Base-by-base conservation (phyloP, 37 sponge, comb jelly and placozoan species). In the Halisarca cf. caerulea region DNA sequence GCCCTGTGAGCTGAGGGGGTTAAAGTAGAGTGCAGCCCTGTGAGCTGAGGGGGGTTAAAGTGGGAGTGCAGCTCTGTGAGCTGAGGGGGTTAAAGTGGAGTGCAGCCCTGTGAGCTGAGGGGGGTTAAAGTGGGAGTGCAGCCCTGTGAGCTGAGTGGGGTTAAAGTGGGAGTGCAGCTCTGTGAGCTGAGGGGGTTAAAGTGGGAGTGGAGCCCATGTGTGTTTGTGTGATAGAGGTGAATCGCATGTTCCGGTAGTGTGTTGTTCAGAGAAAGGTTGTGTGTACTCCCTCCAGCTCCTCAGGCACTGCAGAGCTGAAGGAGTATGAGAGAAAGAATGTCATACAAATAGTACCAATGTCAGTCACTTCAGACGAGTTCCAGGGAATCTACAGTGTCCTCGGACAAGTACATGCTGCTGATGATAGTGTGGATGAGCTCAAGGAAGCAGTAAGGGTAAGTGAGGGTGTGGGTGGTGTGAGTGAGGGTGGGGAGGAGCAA, bases 371-470 rank as follows among this genome's bases (percentile, higher is more conserved):
- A 44, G 89, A 91, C 2, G 82, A 94, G 75, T 44, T 64, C 3
- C 24, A 60, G 14, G 95, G 83, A 58, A 80, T 93, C 58, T 42
- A 84, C 33, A 43, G 68, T 28, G 91, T 95, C 11, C 89, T 95
- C 8, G 93, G 94, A 59, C 89, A 93, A 42, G 94, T 91, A 7
- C 94, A 95, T 70, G 86, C 88, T 47, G 51, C 89, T 44, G 94
- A 88, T 60, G 84, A 82, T 20, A 74, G 68, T 20, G 51, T 57
- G 1, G 93, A 95, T 17, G 95, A 87, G 21, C 88, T 58, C 55
- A 91, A 84, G 85, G 95, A 95, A 23, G 72, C 91, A 32, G 53
- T 85, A 3, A 54, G 62, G 77, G 85, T 84, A 42, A 39, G 58
- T 30, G 47, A n/a, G n/a, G n/a, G n/a, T n/a, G n/a, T n/a, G n/a